These are phyloP conservation scores for Melolontha melolontha DNA, from an alignment of 2,888 invertebrate species.

Conservation along the genomic window DNA sequence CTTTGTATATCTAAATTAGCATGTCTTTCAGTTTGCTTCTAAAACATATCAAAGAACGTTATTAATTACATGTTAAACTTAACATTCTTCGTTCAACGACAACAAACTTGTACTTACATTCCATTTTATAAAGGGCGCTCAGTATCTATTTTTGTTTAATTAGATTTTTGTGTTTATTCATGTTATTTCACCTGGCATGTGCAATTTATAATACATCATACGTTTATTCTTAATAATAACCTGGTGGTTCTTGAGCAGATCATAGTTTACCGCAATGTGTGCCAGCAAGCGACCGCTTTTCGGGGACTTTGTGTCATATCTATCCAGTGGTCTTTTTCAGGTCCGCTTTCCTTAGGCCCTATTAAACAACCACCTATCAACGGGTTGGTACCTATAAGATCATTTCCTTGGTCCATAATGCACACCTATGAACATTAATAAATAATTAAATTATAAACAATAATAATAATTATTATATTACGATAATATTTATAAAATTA, in stretches of 20 bases:
- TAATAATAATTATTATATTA: constrained; percentile 5
- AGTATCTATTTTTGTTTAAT: constrained; percentile 7
- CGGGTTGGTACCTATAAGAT: constrained; percentile 72
- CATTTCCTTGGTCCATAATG: constrained; percentile 73
- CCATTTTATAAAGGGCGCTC: constrained; percentile 6
- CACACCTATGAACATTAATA: constrained; percentile 65
- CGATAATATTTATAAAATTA: too few relatives aligned
- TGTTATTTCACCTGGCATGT: constrained; percentile 5
- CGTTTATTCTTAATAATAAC: not conserved
- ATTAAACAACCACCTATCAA: constrained; percentile 80
- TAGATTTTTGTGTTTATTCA: not conserved
- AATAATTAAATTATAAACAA: constrained; percentile 9
- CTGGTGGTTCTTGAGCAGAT: constrained; percentile 47
- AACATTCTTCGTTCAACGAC: constrained; percentile 7
- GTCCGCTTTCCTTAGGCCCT: constrained; percentile 76
- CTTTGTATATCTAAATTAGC: too few relatives aligned
- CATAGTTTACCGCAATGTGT: constrained; percentile 76
- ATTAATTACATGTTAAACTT: constrained; percentile 15
- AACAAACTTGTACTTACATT: constrained; percentile 32
- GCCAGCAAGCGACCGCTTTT: constrained; percentile 92
- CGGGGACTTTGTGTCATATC: constrained; percentile 89
- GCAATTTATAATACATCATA: not conserved
- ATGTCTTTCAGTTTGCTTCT: not conserved
- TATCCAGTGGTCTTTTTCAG: constrained; percentile 87
- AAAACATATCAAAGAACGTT: not conserved